Percentiles rank a stretch among this genome's conserved stretches.
Evolutionary conservation across 2,797 vertebrate genomes (phyloP).

Genomic region (Sorex maritimensis): DNA sequence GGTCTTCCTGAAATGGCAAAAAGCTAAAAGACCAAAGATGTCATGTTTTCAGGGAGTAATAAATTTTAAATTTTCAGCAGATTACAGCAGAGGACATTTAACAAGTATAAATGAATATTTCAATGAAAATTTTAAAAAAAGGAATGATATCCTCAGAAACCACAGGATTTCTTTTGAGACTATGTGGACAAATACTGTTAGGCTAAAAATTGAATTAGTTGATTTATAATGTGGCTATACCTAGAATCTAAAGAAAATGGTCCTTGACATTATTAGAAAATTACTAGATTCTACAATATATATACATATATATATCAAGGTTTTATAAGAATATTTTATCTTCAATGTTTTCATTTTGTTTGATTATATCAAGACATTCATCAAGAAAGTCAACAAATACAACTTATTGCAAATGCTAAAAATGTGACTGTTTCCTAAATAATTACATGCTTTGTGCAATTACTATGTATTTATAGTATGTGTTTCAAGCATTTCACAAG

Average conservation of each 20-base stretch:
- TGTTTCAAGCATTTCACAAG: not conserved
- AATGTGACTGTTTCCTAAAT: not conserved
- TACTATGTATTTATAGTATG: not conserved
- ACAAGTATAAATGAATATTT: not conserved
- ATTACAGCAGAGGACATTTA: slow-evolving; percentile 40
- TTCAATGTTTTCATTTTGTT: slow-evolving; percentile 1
- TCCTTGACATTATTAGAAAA: too few species aligned
- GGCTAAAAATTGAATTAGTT: slow-evolving; percentile 44
- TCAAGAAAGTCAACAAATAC: slow-evolving; percentile 26
- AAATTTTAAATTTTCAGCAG: slow-evolving; percentile 57
- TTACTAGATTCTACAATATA: too few species aligned
- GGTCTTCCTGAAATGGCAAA: slow-evolving; percentile 16
- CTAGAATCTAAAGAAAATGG: not conserved
- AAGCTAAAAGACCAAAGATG: slow-evolving; percentile 51
- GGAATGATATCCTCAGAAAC: not conserved
- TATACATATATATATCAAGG: not conserved
- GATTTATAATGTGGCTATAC: not conserved
- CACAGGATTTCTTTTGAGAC: slow-evolving; percentile 13
- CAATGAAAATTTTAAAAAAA: slow-evolving; percentile 59
- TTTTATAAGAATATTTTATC: not conserved
- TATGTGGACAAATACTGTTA: not conserved
- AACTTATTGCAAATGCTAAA: slow-evolving; percentile 7
- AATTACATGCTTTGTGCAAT: slow-evolving; percentile 18
- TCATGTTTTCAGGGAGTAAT: slow-evolving; percentile 22
- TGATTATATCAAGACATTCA: slow-evolving; percentile 8